Conservation (phyloP, 1,140 invertebrate species). For the Augochlora pura region DNA sequence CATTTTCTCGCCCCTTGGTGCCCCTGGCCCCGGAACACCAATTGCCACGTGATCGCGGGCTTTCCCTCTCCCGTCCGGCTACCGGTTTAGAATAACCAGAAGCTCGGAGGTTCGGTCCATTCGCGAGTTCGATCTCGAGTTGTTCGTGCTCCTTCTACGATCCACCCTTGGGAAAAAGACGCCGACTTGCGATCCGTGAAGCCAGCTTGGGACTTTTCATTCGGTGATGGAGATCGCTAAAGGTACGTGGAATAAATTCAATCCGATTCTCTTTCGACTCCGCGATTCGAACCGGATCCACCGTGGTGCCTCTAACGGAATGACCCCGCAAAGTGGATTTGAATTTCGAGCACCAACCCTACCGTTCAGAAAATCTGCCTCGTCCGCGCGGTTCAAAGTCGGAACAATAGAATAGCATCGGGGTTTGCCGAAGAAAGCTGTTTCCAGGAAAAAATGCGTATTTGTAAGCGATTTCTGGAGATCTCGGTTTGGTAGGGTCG, state of each 20-base stretch:
- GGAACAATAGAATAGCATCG: too few relatives aligned
- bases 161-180: neutral
- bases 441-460: too few relatives aligned
- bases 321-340: neutral
- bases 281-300: neutral
- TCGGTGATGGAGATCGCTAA: slow-evolving; percentile 71
- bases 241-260: slow-evolving; percentile 58
- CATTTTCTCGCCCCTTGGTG: slow-evolving; percentile 25
- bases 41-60: slow-evolving; percentile 51
- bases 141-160: slow-evolving; percentile 13
- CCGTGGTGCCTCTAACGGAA: neutral
- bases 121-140: slow-evolving; percentile 63
- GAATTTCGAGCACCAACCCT: too few relatives aligned
- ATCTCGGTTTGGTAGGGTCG: too few relatives aligned
- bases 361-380: too few relatives aligned
- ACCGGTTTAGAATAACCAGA: slow-evolving; percentile 69
- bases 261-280: neutral
- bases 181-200: neutral
- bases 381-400: too few relatives aligned
- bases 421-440: too few relatives aligned
- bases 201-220: neutral
- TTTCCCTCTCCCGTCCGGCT: slow-evolving; percentile 46
- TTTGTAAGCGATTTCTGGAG: too few relatives aligned
- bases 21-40: slow-evolving; percentile 17
- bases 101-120: slow-evolving; percentile 63